These are phyloP conservation scores for Mus musculus DNA, from an alignment of 2,113 vertebrate species.

Conservation along the genomic window DNA sequence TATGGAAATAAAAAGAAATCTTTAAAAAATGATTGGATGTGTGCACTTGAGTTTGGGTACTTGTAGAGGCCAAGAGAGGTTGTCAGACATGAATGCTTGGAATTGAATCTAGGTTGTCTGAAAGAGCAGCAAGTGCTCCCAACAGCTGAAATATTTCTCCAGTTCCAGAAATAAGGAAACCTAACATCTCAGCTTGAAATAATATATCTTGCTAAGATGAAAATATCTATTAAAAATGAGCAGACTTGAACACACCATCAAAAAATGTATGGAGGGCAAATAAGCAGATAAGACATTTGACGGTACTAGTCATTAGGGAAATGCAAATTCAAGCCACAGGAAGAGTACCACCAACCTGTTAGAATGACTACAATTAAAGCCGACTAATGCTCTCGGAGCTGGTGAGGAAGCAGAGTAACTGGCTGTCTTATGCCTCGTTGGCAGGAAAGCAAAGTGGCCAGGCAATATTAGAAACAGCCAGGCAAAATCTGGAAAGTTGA, in stretches of 20 bases:
- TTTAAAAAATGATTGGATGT: neutral
- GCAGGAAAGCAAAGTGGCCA: neutral
- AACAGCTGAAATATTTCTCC: neutral
- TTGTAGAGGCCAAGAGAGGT: neutral
- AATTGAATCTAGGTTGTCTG: neutral
- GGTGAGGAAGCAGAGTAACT: neutral
- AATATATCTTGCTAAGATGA: neutral
- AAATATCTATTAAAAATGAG: neutral
- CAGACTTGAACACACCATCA: neutral
- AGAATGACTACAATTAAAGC: neutral
- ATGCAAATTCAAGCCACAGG: neutral
- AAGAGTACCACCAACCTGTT: neutral
- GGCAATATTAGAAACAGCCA: neutral
- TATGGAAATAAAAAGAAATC: neutral
- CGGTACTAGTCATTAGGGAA: neutral
- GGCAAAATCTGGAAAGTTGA: neutral
- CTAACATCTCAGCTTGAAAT: neutral
- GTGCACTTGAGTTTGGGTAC: neutral
- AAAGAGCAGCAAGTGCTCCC: neutral
- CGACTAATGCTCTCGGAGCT: neutral
- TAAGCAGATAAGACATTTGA: neutral
- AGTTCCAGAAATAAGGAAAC: neutral
- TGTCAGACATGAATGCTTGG: neutral
- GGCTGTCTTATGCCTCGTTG: neutral
- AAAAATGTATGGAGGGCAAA: neutral